Base-by-base conservation (phyloP, 37 sponge, comb jelly and placozoan genomes). In the Lycopodina hypogea region DNA sequence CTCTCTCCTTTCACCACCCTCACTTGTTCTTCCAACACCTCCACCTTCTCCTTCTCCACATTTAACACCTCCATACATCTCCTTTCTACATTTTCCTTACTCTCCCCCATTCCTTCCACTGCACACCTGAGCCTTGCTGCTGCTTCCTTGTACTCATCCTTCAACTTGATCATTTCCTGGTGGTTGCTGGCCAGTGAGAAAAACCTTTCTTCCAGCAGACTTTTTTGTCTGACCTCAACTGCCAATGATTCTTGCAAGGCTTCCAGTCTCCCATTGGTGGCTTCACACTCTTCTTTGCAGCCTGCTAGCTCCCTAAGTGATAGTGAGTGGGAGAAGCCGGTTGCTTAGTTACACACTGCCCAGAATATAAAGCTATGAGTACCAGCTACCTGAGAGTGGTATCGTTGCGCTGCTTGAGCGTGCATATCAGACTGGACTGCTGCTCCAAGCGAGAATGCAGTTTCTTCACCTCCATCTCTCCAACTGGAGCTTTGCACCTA, bases 361-460 rank as follows among this genome's bases (percentile, higher is more conserved):
- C n/a, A n/a, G n/a, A n/a, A n/a, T n/a, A n/a, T n/a, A n/a, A n/a
- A n/a, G n/a, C n/a, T n/a, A n/a, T n/a, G n/a, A n/a, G n/a, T n/a
- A n/a, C n/a, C n/a, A n/a, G n/a, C n/a, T 84, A 59, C 28, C 18
- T 65, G n/a, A 85, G 58, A 17, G 74, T 81, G 4, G 59, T 60
- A 57, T 92, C 93, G 22, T 67, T 53, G 39, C 93, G 74, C 56
- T 77, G 74, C 77, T 88, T 92, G 30, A 92, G 83, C 76, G 89
- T 80, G 39, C 79, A 74, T 30, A 92, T 92, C 50, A 92, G 75
- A 38, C 88, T 61, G 21, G 90, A 85, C 71, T 92, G 93, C 79
- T 92, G 93, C 1, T 80, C 78, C 14, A 92, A 50, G 18, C 93
- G 73, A 14, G 93, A 52, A 33, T 86, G 65, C 29, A 92, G 78